These are phyloP conservation scores for Gibbula magus DNA, from an alignment of 2,888 invertebrate genomes.

Conservation along the genomic window DNA sequence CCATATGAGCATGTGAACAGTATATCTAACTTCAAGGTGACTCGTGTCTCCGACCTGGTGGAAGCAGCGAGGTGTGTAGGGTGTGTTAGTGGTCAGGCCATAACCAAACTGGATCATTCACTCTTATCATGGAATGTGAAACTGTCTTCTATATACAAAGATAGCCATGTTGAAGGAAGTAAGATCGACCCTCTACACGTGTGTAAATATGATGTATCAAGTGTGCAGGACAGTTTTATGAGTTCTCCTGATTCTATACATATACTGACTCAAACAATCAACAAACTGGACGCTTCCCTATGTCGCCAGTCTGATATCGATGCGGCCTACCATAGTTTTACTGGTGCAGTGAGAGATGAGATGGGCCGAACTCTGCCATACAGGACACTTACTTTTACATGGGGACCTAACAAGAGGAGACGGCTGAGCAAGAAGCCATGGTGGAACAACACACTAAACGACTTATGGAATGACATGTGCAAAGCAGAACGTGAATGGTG, in stretches of 20 bases:
- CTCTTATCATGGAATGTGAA: not conserved
- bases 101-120: not conserved
- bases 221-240: not conserved
- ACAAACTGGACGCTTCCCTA: not conserved
- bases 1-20: not conserved
- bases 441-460: not conserved
- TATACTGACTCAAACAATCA: not conserved
- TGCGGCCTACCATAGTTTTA: not conserved
- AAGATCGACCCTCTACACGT: not conserved
- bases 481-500: not conserved
- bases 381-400: too few species aligned
- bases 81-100: not conserved
- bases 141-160: not conserved
- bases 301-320: not conserved
- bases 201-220: not conserved
- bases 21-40: not conserved
- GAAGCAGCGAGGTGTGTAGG: not conserved
- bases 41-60: not conserved
- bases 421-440: not conserved
- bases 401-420: not conserved
- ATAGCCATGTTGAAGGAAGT: not conserved
- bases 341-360: not conserved
- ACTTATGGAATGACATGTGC: not conserved
- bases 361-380: not conserved
- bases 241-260: not conserved